phyloP scores from a whole-genome alignment of 2,797 vertebrate genomes.

The Aythya fuligula region DNA sequence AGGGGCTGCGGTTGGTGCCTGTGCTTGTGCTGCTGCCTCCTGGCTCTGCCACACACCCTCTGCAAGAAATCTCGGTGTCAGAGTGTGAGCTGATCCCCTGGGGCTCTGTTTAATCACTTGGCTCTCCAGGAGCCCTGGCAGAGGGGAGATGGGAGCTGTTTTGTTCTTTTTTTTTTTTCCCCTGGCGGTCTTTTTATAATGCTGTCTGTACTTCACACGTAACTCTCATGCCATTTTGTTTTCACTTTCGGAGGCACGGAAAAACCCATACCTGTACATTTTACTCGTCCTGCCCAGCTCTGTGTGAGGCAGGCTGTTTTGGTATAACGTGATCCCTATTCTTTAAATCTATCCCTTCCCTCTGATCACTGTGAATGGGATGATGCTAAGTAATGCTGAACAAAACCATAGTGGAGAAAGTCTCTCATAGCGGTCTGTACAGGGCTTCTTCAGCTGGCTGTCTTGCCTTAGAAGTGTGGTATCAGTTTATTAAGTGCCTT shows the following conservation, averaged over 20 bases:
- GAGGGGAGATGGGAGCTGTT: not conserved
- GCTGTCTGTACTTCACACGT: not conserved
- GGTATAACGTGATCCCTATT: not conserved
- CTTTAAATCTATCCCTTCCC: too few relatives aligned
- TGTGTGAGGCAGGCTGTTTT: not conserved
- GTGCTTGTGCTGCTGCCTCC: not conserved
- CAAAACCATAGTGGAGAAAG: not conserved
- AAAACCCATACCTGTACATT: not conserved
- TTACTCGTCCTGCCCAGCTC: not conserved
- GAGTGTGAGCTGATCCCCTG: not conserved
- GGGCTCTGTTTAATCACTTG: rapidly evolving
- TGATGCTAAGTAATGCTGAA: not conserved
- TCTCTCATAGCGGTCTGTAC: not conserved
- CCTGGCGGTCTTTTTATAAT: not conserved
- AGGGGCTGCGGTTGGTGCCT: rapidly evolving
- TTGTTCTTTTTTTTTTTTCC: too few relatives aligned
- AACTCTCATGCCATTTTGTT: not conserved
- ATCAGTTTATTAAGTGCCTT: not conserved
- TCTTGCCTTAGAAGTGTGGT: not conserved
- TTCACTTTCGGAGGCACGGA: too few relatives aligned
- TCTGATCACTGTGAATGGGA: not conserved
- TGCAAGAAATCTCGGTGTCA: not conserved
- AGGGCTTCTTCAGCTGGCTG: not conserved
- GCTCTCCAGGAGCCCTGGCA: not conserved
- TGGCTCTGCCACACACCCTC: rapidly evolving